These are phyloP conservation scores for Chionoecetes opilio DNA, from an alignment of 1,140 invertebrate species.

Conservation along the genomic window DNA sequence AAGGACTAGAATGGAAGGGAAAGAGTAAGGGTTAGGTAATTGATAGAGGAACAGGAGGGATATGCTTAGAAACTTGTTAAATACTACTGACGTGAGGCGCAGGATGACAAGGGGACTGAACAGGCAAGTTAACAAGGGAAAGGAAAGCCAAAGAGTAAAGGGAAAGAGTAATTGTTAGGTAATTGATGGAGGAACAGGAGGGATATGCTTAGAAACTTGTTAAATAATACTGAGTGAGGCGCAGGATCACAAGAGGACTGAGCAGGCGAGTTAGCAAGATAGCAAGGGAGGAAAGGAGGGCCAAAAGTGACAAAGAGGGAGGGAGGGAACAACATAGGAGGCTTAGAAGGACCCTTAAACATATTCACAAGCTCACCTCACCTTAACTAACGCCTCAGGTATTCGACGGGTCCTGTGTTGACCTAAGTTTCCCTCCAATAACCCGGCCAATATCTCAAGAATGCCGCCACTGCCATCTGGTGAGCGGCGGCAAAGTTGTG, in stretches of 20 bases:
- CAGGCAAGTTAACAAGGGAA: not conserved
- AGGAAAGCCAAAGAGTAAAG: not conserved
- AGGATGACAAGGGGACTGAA: not conserved
- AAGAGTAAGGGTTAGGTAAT: not conserved
- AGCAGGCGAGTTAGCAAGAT: not conserved
- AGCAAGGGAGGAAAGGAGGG: not conserved
- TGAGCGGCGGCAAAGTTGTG: not conserved
- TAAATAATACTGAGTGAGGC: too few species aligned
- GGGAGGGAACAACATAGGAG: not conserved
- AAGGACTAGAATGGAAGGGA: not conserved
- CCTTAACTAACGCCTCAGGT: slow-evolving; percentile 3
- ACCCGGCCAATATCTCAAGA: slow-evolving; percentile 27
- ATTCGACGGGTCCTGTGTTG: not conserved
- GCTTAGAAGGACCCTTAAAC: not conserved
- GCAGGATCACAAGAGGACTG: not conserved
- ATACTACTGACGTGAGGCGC: not conserved
- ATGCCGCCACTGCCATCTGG: slow-evolving; percentile 23
- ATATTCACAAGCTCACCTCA: not conserved
- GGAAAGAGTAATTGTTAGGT: not conserved
- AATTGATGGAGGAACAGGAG: not conserved
- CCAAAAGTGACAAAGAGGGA: not conserved
- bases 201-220: not conserved
- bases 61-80: not conserved
- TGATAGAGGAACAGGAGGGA: not conserved
- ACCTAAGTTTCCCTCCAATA: slow-evolving; percentile 8